Percentiles rank a stretch among this genome's conserved stretches.
Conservation (phyloP, 2,113 vertebrate species). For the Plestiodon gilberti region DNA sequence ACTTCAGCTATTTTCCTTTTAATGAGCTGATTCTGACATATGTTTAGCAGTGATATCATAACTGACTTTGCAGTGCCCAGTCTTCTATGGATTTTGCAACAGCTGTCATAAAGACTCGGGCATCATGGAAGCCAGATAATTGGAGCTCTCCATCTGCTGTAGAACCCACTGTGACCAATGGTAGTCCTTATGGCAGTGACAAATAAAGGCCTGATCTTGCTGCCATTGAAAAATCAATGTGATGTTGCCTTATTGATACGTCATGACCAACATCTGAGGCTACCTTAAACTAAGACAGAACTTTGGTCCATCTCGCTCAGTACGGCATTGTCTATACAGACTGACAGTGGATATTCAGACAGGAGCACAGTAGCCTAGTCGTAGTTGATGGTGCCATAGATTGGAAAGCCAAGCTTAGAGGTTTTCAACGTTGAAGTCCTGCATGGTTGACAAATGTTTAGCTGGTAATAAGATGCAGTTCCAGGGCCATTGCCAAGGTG, state of each 20-base stretch:
- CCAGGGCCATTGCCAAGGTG: too few species aligned
- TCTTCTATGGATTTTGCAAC: conserved; percentile 71
- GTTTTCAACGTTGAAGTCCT: conserved; percentile 51
- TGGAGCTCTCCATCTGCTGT: conserved; percentile 70
- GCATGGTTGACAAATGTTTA: accelerated
- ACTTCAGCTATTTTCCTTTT: conserved; percentile 18
- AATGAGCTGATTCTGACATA: conserved; percentile 56
- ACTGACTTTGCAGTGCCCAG: conserved; percentile 64
- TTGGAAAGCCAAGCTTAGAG: conserved; percentile 35
- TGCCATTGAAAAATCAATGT: conserved; percentile 56
- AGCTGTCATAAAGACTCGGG: conserved; percentile 69
- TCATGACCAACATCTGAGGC: too few species aligned
- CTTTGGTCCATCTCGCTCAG: too few species aligned
- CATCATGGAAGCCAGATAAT: conserved; percentile 65
- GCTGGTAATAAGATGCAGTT: accelerated
- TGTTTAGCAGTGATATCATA: conserved; percentile 65
- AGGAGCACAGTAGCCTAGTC: too few species aligned
- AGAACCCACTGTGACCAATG: conserved; percentile 61
- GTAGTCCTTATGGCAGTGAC: conserved; percentile 62
- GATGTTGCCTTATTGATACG: conserved; percentile 31
- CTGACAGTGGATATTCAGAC: too few species aligned
- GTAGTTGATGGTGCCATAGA: too few species aligned
- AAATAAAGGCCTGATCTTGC: conserved; percentile 65
- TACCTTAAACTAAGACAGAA: too few species aligned
- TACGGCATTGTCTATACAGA: too few species aligned